Evolutionary conservation across 2,888 invertebrate species (phyloP), one percentile per base, ranked within the genome.

Genomic region (Xestoiulus laeticollis): DNA sequence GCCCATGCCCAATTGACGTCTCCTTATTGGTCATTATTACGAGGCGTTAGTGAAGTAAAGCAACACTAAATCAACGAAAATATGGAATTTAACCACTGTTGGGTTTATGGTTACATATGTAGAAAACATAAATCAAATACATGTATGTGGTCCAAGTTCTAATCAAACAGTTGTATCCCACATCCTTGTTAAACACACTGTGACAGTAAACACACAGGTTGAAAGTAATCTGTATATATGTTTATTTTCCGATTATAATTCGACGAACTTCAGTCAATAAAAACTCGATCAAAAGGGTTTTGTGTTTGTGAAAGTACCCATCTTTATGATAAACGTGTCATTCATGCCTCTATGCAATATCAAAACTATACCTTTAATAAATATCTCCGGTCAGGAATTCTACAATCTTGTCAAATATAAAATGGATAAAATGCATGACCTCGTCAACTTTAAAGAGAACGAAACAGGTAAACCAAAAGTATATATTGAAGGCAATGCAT

Each of bases 211-310:
- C n/a, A 26, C 26, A 26, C 22, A 26, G 26, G 22, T 68, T 22
- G 22, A 26, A n/a, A 26, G 68, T 68, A n/a, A n/a, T n/a, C n/a
- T n/a, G n/a, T n/a, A n/a, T n/a, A n/a, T n/a, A n/a, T 68, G 68
- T 68, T 68, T 68, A 68, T 68, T 68, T 68, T 68, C 68, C 68
- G 68, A 68, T 68, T 68, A 68, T 22, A 68, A 68, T 68, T 68
- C 68, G 68, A 22, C 68, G 68, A 68, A 68, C 68, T 68, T 26
- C 12, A 68, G 68, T 68, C 26, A 22, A 26, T 68, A 68, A 68
- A 38, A 68, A 68, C 68, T 26, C 8, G 68, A 68, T 68, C 68
- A 68, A 68, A 68, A 68, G 68, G 26, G 68, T 68, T 68, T 68
- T 68, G 2, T 68, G 68, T 26, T 68, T 68, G 68, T 12, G 8